A percentile compares a stretch with the other conserved stretches of the same genome.
Conservation (phyloP, 2,888 invertebrate species). For the Antheraea yamamai region DNA sequence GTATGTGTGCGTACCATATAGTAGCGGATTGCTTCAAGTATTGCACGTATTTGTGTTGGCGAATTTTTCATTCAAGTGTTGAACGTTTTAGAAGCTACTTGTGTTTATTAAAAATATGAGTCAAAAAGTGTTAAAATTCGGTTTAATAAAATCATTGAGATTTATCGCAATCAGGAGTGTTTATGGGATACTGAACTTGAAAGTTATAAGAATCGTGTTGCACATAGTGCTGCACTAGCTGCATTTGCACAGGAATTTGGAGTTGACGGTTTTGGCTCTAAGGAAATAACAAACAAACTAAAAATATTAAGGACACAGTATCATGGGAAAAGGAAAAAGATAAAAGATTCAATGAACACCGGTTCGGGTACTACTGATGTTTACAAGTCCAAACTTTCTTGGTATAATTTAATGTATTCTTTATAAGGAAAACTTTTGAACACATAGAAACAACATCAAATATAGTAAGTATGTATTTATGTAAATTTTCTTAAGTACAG, state of each 20-base stretch:
- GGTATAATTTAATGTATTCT: constrained; percentile 29
- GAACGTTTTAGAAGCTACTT: too few relatives aligned
- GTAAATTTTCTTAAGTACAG: constrained; percentile 25
- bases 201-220: too few relatives aligned
- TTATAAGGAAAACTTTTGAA: constrained; percentile 26
- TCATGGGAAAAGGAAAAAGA: neutral
- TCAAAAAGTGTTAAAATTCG: too few relatives aligned
- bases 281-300: neutral
- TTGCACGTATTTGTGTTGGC: too few relatives aligned
- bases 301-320: neutral
- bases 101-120: too few relatives aligned
- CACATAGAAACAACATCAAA: constrained; percentile 25
- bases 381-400: constrained; percentile 27
- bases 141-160: too few relatives aligned
- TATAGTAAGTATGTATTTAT: constrained; percentile 22
- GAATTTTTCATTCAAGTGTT: too few relatives aligned
- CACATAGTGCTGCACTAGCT: too few relatives aligned
- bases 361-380: constrained; percentile 23
- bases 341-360: neutral
- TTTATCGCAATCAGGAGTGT: too few relatives aligned
- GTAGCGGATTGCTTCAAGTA: too few relatives aligned
- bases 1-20: too few relatives aligned
- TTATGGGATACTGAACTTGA: too few relatives aligned
- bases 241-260: neutral
- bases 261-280: neutral